Evolutionary conservation across 1,140 invertebrate species (phyloP).

Genomic region (Eumaeus atala): DNA sequence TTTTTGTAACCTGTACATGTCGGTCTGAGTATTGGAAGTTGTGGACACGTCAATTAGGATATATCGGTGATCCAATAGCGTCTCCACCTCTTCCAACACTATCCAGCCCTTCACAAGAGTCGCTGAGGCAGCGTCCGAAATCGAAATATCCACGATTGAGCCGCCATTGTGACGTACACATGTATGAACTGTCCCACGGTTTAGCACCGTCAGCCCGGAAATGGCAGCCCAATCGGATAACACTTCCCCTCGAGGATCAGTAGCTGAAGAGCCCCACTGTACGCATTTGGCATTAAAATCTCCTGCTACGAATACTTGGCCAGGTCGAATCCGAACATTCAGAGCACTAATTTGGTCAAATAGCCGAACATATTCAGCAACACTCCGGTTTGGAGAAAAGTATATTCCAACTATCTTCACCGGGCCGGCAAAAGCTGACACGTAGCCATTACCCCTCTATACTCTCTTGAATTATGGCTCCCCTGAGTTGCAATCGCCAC

Average conservation of each 20-base stretch:
- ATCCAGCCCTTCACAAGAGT: constrained; percentile 4
- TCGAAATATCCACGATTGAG: constrained; percentile 18
- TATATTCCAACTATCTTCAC: constrained; percentile 22
- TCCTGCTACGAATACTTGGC: background rate
- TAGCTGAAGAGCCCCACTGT: constrained; percentile 20
- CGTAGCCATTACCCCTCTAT: too few species aligned
- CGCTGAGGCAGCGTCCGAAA: constrained; percentile 8
- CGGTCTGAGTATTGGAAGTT: too few species aligned
- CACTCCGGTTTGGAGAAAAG: constrained; percentile 19
- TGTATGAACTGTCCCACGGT: constrained; percentile 10
- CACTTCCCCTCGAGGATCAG: constrained; percentile 13
- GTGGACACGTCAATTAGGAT: constrained; percentile 40
- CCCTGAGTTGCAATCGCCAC: too few species aligned
- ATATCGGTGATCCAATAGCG: constrained; percentile 35
- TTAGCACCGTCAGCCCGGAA: constrained; percentile 9
- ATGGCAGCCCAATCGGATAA: constrained; percentile 19
- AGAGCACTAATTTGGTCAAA: constrained; percentile 13
- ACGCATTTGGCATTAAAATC: constrained; percentile 24
- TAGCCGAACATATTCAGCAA: constrained; percentile 21
- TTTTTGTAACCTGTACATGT: too few species aligned
- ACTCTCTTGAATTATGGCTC: too few species aligned
- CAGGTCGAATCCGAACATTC: background rate
- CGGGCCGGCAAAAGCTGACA: too few species aligned
- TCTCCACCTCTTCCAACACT: constrained; percentile 20
- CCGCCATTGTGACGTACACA: constrained; percentile 13